Evolutionary conservation across 2,797 vertebrate species (phyloP).

Genomic region (Centropyge bicolor): DNA sequence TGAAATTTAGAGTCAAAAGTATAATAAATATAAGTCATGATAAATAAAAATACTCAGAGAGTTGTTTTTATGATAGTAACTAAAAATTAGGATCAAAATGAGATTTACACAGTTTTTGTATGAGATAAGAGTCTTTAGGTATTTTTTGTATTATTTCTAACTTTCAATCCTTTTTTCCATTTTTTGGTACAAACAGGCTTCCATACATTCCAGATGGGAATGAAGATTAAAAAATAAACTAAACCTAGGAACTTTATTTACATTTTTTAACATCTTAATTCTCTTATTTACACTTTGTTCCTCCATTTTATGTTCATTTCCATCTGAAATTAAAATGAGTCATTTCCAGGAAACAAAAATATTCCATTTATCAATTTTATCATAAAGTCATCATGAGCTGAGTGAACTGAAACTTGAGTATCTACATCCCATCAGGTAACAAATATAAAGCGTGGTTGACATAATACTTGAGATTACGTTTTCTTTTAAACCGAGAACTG

Average conservation of each 20-base stretch:
- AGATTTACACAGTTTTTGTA: not conserved
- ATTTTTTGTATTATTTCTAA: not conserved
- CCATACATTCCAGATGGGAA: slow-evolving; percentile 48
- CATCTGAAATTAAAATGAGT: slow-evolving; percentile 28
- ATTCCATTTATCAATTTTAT: not conserved
- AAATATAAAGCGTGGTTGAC: not conserved
- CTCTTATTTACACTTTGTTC: slow-evolving; percentile 80
- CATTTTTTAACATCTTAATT: slow-evolving; percentile 70
- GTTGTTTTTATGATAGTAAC: not conserved
- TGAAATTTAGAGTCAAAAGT: not conserved
- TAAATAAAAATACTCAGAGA: not conserved
- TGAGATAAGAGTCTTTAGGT: too few relatives aligned
- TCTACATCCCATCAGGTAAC: slow-evolving; percentile 15
- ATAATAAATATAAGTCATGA: not conserved
- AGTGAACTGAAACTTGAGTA: not conserved
- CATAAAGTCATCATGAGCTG: not conserved
- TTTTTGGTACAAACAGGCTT: slow-evolving; percentile 45
- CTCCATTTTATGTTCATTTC: slow-evolving; percentile 40
- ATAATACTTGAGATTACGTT: not conserved
- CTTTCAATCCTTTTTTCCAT: not conserved
- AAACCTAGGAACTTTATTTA: slow-evolving; percentile 77
- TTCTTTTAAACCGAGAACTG: slow-evolving; percentile 3
- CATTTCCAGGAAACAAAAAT: slow-evolving; percentile 21
- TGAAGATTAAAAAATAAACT: slow-evolving; percentile 45
- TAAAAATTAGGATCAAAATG: not conserved